A percentile compares a stretch with the other conserved stretches of the same genome.
Conservation (phyloP, 2,888 invertebrate genomes). For the Anoplius nigerrimus region DNA sequence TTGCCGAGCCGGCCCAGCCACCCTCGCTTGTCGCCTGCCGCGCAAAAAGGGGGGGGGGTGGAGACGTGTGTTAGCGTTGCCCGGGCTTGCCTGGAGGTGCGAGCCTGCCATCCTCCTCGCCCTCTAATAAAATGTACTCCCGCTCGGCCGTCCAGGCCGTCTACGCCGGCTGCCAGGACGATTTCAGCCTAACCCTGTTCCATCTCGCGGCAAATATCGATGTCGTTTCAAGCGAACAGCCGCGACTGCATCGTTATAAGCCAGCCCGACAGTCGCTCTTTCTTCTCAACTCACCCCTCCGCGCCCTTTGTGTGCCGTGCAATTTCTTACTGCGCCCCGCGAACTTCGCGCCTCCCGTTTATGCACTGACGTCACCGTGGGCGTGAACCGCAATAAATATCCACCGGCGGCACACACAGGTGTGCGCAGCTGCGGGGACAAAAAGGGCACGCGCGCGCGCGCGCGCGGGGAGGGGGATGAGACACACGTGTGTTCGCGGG, state of each 20-base stretch:
- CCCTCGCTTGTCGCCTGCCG: slow-evolving; percentile 27
- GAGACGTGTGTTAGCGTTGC: too few species aligned
- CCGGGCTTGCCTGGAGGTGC: too few species aligned
- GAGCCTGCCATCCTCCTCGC: too few species aligned
- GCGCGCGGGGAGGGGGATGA: background rate
- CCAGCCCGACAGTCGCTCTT: slow-evolving; percentile 34
- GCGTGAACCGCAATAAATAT: slow-evolving; percentile 50
- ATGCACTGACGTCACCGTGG: slow-evolving; percentile 36
- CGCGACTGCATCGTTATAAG: slow-evolving; percentile 24
- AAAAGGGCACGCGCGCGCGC: slow-evolving; percentile 30
- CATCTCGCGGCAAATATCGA: slow-evolving; percentile 45
- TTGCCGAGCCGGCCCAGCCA: background rate
- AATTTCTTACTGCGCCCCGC: slow-evolving; percentile 41
- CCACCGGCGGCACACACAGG: slow-evolving; percentile 45
- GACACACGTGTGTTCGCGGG: background rate
- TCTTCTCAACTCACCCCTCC: slow-evolving; percentile 30
- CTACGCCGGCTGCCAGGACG: slow-evolving; percentile 11
- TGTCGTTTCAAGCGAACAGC: slow-evolving; percentile 10
- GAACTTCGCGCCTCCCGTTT: slow-evolving; percentile 35
- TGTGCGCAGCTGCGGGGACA: slow-evolving; percentile 49
- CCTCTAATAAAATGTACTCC: slow-evolving; percentile 51
- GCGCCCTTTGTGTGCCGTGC: too few species aligned
- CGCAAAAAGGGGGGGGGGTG: background rate
- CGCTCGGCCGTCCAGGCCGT: slow-evolving; percentile 17
- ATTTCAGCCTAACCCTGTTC: slow-evolving; percentile 23